A percentile compares a stretch with the other conserved stretches of the same genome.
Evolutionary conservation across 2,113 vertebrate species (phyloP).

Genomic region (Cacatua alba): DNA sequence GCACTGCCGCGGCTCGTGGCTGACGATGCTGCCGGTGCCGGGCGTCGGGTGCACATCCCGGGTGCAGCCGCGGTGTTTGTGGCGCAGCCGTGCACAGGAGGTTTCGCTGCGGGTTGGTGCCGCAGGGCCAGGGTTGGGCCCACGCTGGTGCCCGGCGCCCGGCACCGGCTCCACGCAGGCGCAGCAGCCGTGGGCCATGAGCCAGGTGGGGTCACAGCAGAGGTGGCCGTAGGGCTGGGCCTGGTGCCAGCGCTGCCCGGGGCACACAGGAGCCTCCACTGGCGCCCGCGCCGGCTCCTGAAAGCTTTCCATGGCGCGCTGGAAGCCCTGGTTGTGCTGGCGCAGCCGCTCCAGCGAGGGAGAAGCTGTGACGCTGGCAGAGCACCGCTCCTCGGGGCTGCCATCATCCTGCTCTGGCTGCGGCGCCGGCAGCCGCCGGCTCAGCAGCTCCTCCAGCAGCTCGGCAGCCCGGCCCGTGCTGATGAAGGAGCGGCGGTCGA

Average conservation of each 20-base stretch:
- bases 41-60: not conserved
- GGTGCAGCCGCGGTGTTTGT: too few relatives aligned
- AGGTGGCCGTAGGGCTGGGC: not conserved
- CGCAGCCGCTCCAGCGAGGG: not conserved
- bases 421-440: not conserved
- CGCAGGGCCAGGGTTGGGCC: too few relatives aligned
- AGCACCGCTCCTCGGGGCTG: too few relatives aligned
- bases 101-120: not conserved
- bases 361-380: not conserved
- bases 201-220: not conserved
- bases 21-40: too few relatives aligned
- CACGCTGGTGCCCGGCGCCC: too few relatives aligned
- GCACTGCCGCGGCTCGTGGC: rapidly evolving
- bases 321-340: not conserved
- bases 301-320: not conserved
- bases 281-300: not conserved
- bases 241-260: too few relatives aligned
- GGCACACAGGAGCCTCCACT: too few relatives aligned
- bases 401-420: not conserved
- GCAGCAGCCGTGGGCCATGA: not conserved
- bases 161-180: not conserved
- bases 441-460: not conserved
- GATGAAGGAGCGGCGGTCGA: not conserved
- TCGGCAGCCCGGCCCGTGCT: not conserved
- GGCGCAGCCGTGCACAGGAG: not conserved